Base-by-base conservation (phyloP, 2,797 vertebrate species). In the Aphelocoma californica region DNA sequence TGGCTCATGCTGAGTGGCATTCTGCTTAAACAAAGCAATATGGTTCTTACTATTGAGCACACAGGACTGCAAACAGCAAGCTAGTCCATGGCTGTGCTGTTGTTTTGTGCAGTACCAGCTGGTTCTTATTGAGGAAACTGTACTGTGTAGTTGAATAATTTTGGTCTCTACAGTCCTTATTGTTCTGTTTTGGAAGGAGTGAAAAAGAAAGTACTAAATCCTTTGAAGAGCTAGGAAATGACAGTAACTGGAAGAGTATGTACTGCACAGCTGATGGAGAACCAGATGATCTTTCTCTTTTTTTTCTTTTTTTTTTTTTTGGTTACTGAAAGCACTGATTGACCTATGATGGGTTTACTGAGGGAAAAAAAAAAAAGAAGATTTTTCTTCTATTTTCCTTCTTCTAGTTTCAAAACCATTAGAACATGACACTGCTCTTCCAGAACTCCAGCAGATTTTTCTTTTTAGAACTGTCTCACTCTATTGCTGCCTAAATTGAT, bases 161-260 rank as follows among this genome's bases (percentile, higher is more conserved):
- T 95, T 96, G 64, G 58, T 93, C 67, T 81, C 67, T 56, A 70
- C 88, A 54, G 58, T 51, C 62, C 65, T 81, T 83, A 75, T 88
- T 86, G 70, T 82, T 95, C 74, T 90, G 60, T 57, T 93, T 94
- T 94, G 81, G 67, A 93, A 51, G 25, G 48, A n/a, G 57, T 91
- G 79, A 86, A 91, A 66, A 93, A 73, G 45, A 79, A 17, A 40
- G 12, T 61, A 71, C 25, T 83, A 90, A 95, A 86, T 80, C 73
- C 71, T 96, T 84, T 88, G 69, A 91, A 94, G 51, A 93, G 83
- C 87, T 87, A 95, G 80, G 93, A 96, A 83, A 58, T 66, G 15
- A 89, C 61, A 77, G 34, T 86, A 88, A 91, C 81, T 86, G 45
- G 73, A 92, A 91, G 86, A 88, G 32, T 64, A 73, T 57, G 66